Base-by-base conservation (phyloP, 2,797 vertebrate genomes). In the Siniperca scherzeri region DNA sequence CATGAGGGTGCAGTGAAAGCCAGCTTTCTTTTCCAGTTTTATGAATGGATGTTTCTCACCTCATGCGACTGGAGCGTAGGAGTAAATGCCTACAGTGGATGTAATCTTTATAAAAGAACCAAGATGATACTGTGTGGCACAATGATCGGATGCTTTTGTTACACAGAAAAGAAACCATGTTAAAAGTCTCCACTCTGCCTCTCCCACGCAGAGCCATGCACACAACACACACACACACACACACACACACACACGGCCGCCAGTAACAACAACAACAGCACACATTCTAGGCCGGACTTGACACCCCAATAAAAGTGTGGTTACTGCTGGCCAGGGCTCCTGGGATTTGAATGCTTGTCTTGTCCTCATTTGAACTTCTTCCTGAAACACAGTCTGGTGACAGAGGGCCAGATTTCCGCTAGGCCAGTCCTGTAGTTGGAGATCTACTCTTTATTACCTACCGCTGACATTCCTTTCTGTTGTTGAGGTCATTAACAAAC, bases 281-380 rank as follows among this genome's bases (percentile, higher is more conserved):
- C 90, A 90, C 88, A 91, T 86, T 92, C 83, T 80, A 88, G 88
- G 86, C 86, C 78, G 90, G 88, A 88, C 89, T 90, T 92, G 91
- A 93, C 93, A 93, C 93, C 89, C 90, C 91, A 93, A 94, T 95
- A 92, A 94, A 95, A 95, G 93, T 95, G 93, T 91, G 94, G 66
- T 93, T 93, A 84, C 93, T 95, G 90, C 90, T 90, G 80, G 88
- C 92, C 88, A 82, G 88, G 91, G 91, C 92, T 93, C 92, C 93
- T 93, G 90, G 84, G 83, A 84, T 92, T 92, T 91, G 82, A 94
- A 79, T 71, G 84, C 87, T 76, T 94, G 69, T 96, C 85, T 81
- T 92, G 94, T 95, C 96, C 95, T 96, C 87, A 91, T 89, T 87
- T 95, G 94, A 96, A 96, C 95, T 92, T 88, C 87, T 91, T 91